Percentiles rank a stretch among this genome's conserved stretches.
Conservation (phyloP, 2,888 invertebrate species). For the Dynastes tityus region DNA sequence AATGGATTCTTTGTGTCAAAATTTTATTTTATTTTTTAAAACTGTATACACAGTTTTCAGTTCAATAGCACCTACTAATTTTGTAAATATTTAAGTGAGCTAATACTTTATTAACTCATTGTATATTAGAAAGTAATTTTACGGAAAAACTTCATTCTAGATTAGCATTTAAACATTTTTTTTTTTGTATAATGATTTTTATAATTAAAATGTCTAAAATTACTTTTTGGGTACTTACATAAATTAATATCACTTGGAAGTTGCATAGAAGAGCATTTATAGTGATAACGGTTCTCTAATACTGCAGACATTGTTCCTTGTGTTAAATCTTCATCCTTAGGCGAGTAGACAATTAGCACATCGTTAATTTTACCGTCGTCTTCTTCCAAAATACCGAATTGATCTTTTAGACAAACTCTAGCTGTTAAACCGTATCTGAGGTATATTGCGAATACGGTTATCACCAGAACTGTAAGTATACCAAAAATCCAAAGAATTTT, state of each 20-base stretch:
- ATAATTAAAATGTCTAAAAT: too few species aligned
- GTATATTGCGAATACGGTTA: constrained; percentile 73
- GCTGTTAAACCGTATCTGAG: constrained; percentile 71
- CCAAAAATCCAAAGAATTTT: constrained; percentile 73
- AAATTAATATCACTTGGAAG: constrained; percentile 52
- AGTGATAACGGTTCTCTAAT: constrained; percentile 77
- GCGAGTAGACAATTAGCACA: constrained; percentile 78
- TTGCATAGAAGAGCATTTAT: constrained; percentile 72
- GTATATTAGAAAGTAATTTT: too few species aligned
- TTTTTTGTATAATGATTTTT: too few species aligned
- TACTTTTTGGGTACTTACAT: constrained; percentile 58
- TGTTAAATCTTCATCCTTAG: constrained; percentile 77
- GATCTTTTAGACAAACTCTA: constrained; percentile 71
- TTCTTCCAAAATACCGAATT: constrained; percentile 70
- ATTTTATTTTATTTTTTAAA: too few species aligned
- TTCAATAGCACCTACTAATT: too few species aligned
- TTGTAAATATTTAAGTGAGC: too few species aligned
- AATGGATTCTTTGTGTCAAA: too few species aligned
- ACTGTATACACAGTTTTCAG: too few species aligned
- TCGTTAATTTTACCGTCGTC: constrained; percentile 76
- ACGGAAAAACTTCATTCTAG: too few species aligned
- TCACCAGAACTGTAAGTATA: constrained; percentile 70
- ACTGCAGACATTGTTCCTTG: constrained; percentile 77
- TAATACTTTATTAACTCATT: too few species aligned
- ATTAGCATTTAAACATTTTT: too few species aligned